Percentiles rank a stretch among this genome's conserved stretches.
Evolutionary conservation across 2,113 vertebrate species (phyloP).

Genomic region (Lagopus leucura): DNA sequence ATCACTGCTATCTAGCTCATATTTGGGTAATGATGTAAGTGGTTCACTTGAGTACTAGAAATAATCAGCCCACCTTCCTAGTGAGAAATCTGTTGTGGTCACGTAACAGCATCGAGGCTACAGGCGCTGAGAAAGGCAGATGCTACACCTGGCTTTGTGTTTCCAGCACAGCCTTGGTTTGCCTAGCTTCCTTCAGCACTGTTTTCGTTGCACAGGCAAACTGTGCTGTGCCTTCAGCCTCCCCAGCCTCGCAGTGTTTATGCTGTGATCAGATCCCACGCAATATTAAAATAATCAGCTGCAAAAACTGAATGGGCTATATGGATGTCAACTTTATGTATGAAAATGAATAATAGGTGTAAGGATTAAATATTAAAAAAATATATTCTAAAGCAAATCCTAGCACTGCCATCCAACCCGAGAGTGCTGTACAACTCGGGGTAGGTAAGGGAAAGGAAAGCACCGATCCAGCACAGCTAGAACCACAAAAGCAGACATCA

Average conservation of each 20-base stretch:
- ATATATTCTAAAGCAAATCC: background rate
- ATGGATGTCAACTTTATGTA: background rate
- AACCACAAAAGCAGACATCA: background rate
- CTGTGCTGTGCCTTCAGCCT: background rate
- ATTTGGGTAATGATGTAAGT: background rate
- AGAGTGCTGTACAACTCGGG: accelerated
- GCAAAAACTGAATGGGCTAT: background rate
- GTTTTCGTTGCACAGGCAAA: background rate
- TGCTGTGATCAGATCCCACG: background rate
- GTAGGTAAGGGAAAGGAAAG: background rate
- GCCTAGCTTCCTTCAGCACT: background rate
- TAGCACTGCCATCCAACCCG: background rate
- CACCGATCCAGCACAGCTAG: background rate
- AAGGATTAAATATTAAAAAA: background rate
- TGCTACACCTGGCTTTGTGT: background rate
- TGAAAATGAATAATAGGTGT: background rate
- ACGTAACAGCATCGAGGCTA: background rate
- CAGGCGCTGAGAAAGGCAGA: background rate
- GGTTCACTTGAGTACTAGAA: background rate
- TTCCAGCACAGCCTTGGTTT: background rate
- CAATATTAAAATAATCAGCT: background rate
- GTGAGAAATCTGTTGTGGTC: accelerated
- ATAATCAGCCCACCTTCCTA: background rate
- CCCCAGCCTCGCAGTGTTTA: background rate
- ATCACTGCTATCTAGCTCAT: background rate